Conservation (phyloP, 2,113 vertebrate species). For the Montifringilla adamsi region DNA sequence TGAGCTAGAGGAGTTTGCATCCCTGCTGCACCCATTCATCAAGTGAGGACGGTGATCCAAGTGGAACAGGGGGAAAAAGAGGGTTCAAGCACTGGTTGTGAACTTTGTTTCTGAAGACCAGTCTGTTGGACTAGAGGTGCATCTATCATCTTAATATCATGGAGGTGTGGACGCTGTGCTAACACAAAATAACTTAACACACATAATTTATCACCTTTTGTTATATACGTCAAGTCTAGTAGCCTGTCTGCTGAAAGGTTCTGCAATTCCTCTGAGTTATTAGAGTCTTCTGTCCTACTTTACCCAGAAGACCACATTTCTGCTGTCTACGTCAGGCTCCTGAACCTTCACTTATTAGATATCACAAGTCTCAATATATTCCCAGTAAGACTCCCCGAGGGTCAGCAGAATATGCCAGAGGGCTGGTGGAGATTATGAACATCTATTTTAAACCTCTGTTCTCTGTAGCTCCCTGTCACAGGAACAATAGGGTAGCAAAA, state of each 20-base stretch:
- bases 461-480: constrained; percentile 63
- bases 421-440: constrained; percentile 67
- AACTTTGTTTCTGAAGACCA: background rate
- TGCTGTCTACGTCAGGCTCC: constrained; percentile 47
- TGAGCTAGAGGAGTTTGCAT: background rate
- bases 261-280: constrained; percentile 44
- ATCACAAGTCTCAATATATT: constrained; percentile 65
- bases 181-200: constrained; percentile 28
- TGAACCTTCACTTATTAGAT: constrained; percentile 67
- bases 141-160: background rate
- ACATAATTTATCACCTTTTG: constrained; percentile 33
- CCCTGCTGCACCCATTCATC: background rate
- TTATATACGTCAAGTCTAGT: constrained; percentile 28
- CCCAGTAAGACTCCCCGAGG: constrained; percentile 60
- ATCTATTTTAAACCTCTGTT: constrained; percentile 64
- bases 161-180: background rate
- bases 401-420: constrained; percentile 69
- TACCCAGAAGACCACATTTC: constrained; percentile 32
- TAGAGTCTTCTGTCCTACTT: constrained; percentile 51
- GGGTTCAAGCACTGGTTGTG: background rate
- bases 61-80: background rate
- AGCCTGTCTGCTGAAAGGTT: constrained; percentile 47
- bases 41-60: background rate
- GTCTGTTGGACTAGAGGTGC: background rate
- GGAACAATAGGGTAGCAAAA: constrained; percentile 55